A percentile compares a stretch with the other conserved stretches of the same genome.
phyloP scores from a whole-genome alignment of 2,113 vertebrate species.

The Hyperopisus bebe region DNA sequence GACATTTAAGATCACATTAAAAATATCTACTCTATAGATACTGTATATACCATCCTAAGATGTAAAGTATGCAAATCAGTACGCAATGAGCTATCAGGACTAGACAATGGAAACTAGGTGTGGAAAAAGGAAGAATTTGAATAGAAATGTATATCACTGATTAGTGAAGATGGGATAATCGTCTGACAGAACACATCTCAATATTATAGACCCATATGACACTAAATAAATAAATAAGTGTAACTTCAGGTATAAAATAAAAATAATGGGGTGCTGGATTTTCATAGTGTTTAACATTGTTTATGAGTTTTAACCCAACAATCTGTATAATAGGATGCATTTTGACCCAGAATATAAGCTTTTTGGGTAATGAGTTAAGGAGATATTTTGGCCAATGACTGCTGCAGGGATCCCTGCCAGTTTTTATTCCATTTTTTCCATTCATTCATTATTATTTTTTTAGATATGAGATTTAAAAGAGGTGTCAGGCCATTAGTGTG shows the following conservation, averaged over 20 bases:
- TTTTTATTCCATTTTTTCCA: neutral
- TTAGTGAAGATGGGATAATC: neutral
- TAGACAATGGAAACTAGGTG: neutral
- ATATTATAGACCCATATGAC: neutral
- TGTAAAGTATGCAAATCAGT: neutral
- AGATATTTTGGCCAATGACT: neutral
- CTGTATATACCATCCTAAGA: neutral
- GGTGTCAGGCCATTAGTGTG: too few species aligned
- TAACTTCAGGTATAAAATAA: neutral
- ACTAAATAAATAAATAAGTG: neutral
- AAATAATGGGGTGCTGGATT: neutral
- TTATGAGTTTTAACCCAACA: neutral
- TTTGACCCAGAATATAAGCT: neutral
- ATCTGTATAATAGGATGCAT: neutral
- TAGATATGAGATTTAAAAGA: neutral
- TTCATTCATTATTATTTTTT: neutral
- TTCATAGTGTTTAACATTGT: neutral
- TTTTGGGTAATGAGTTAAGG: neutral
- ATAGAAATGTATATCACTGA: neutral
- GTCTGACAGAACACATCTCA: neutral
- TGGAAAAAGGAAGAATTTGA: neutral
- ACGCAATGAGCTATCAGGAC: neutral
- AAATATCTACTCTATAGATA: neutral
- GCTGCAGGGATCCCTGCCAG: neutral
- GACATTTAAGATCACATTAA: neutral